Conservation (phyloP, 53 echinoderm and acorn worm genomes). For the Echinometra lucunter region DNA sequence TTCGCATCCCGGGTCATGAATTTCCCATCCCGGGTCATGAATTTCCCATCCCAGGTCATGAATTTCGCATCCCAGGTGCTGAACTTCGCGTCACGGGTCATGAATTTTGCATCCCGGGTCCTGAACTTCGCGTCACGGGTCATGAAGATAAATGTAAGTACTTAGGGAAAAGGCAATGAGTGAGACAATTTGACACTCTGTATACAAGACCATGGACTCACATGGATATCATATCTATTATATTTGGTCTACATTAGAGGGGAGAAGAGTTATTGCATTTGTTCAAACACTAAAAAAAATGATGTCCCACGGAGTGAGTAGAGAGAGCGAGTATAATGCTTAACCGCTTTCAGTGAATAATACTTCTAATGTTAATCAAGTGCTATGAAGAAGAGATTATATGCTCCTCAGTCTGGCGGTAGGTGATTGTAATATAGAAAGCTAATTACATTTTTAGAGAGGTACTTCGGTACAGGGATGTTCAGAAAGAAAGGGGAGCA, state of each 20-base stretch:
- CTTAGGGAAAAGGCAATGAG: neutral
- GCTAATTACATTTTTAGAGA: conserved; percentile 5
- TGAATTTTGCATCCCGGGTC: no score
- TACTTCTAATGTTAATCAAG: neutral
- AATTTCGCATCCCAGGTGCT: no score
- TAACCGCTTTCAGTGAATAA: neutral
- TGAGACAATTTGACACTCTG: neutral
- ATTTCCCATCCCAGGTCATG: no score
- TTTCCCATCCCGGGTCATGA: no score
- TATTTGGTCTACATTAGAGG: neutral
- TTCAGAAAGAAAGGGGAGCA: neutral
- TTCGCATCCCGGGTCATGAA: no score
- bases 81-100: no score
- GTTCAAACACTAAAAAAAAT: neutral
- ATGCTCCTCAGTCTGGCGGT: neutral
- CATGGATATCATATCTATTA: neutral
- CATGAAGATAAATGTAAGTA: neutral
- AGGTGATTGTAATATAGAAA: neutral
- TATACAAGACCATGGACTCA: neutral
- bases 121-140: no score
- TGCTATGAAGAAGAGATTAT: neutral
- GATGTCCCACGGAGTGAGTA: neutral
- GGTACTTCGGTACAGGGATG: neutral
- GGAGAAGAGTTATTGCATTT: neutral
- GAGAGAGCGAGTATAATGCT: neutral